Conservation (phyloP, 2,113 vertebrate genomes). For the Xiphias gladius region DNA sequence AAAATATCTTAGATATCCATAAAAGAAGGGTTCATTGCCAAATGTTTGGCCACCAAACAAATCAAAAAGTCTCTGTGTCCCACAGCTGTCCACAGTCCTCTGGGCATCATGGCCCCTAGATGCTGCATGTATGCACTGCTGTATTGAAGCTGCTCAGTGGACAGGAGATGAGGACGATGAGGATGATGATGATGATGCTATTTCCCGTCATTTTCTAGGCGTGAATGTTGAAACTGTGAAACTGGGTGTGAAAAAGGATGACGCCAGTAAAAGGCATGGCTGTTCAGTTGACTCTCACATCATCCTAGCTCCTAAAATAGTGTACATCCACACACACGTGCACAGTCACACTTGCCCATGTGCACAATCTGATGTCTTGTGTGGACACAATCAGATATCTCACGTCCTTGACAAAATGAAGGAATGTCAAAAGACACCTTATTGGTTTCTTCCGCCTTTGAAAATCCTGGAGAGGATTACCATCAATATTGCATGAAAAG, state of each 20-base stretch:
- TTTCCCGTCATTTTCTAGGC: conserved; percentile 30
- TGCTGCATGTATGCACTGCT: neutral
- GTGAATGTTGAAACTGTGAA: conserved; percentile 48
- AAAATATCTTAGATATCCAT: no score
- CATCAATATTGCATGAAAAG: conserved; percentile 38
- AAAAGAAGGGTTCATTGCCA: no score
- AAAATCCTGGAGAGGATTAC: conserved; percentile 36
- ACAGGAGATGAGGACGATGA: neutral
- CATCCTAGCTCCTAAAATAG: conserved; percentile 18
- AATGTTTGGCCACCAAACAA: no score
- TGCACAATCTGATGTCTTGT: neutral
- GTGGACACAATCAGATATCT: neutral
- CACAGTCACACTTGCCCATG: neutral
- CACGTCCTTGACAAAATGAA: conserved; percentile 30
- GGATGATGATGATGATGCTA: neutral
- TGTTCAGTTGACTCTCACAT: conserved; percentile 19
- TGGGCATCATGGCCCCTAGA: neutral
- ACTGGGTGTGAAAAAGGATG: conserved; percentile 24
- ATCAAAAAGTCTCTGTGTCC: no score
- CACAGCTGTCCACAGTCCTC: neutral
- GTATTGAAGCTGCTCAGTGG: conserved; percentile 4
- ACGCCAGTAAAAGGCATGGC: conserved; percentile 15
- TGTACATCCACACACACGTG: neutral
- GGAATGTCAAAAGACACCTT: conserved; percentile 18
- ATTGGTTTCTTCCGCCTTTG: conserved; percentile 9